Evolutionary conservation across 1,140 invertebrate genomes (phyloP).

Genomic region (Diorhabda elongata): DNA sequence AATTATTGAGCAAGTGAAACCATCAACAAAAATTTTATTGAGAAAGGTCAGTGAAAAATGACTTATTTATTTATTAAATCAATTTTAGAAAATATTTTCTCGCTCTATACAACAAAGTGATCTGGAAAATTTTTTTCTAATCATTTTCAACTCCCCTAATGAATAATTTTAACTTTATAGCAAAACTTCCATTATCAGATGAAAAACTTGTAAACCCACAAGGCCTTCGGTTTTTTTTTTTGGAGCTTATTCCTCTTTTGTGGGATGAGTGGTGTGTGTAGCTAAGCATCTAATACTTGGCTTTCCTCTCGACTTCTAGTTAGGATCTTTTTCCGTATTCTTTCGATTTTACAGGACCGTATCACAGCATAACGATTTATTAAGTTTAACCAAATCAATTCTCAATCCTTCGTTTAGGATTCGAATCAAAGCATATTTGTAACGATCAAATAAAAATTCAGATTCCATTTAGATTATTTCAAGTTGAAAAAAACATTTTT

Average conservation of each 20-base stretch:
- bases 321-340: background rate
- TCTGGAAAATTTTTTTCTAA: background rate
- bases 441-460: no score
- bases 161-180: background rate
- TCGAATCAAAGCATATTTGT: no score
- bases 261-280: background rate
- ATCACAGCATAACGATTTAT: background rate
- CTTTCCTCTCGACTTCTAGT: background rate
- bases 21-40: no score
- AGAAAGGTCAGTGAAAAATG: no score
- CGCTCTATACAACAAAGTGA: no score
- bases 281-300: conserved; percentile 1
- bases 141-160: background rate
- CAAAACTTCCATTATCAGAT: background rate
- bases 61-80: no score
- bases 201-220: background rate
- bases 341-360: background rate
- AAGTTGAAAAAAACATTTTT: no score
- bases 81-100: no score
- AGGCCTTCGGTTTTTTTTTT: background rate
- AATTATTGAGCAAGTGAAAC: no score
- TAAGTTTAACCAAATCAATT: no score
- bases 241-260: background rate
- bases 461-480: no score
- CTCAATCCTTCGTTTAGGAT: no score